Evolutionary conservation across 2,888 invertebrate genomes (phyloP).

Genomic region (Dryobotodes eremita): DNA sequence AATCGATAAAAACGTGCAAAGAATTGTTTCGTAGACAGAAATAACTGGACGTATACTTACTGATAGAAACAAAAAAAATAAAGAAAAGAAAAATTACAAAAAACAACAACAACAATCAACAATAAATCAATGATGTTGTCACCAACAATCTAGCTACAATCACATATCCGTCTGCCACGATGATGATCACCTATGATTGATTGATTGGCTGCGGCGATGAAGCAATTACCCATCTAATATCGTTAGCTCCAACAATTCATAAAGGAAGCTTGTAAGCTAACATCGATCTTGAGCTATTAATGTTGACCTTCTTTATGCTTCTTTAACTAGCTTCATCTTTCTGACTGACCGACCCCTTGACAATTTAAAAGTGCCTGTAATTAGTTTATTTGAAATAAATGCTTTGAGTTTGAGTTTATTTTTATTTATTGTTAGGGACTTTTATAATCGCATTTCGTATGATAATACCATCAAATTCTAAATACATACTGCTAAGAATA

Average conservation of each 20-base stretch:
- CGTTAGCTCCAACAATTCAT: constrained; percentile 42
- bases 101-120: too few species aligned
- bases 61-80: constrained; percentile 1
- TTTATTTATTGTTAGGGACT: background rate
- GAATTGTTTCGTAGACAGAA: constrained; percentile 20
- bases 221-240: constrained; percentile 44
- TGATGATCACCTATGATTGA: constrained; percentile 52
- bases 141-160: constrained; percentile 22
- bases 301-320: background rate
- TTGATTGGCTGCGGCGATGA: constrained; percentile 49
- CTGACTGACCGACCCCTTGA: too few species aligned
- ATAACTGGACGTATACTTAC: constrained; percentile 22
- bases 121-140: too few species aligned
- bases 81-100: too few species aligned
- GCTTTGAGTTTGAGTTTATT: too few species aligned
- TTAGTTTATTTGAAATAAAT: too few species aligned
- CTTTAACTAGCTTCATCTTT: too few species aligned
- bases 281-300: constrained; percentile 23
- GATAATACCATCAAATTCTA: background rate
- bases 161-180: constrained; percentile 33
- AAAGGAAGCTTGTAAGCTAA: constrained; percentile 20
- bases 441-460: background rate
- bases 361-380: too few species aligned
- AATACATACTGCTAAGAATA: background rate
- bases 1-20: background rate